Conservation (phyloP, 2,888 invertebrate species). For the Sminthurides aquaticus region DNA sequence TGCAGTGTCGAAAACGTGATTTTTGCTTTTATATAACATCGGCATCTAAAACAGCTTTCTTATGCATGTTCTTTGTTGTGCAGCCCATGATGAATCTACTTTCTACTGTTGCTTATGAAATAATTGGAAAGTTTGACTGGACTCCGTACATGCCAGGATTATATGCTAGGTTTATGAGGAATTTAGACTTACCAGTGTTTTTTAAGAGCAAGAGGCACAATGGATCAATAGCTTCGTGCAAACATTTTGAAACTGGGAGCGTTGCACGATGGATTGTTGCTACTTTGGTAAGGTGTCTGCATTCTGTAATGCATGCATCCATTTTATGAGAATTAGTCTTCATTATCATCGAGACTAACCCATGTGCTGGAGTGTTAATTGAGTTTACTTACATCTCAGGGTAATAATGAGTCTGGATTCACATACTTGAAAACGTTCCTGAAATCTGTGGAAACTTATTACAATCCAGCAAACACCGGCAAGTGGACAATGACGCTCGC, state of each 20-base stretch:
- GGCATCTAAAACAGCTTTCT: neutral
- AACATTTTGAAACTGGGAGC: constrained; percentile 36
- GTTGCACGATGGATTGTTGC: constrained; percentile 53
- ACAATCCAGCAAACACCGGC: constrained; percentile 81
- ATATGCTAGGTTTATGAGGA: constrained; percentile 64
- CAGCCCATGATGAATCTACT: constrained; percentile 67
- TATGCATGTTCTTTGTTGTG: constrained; percentile 44
- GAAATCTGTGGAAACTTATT: constrained; percentile 74
- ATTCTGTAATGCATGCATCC: constrained; percentile 23
- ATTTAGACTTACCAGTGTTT: constrained; percentile 69
- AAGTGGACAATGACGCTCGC: constrained; percentile 65
- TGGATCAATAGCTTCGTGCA: constrained; percentile 29
- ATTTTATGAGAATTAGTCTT: constrained; percentile 5
- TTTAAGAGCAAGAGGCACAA: constrained; percentile 54
- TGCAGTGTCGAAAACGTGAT: constrained; percentile 10
- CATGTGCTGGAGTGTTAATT: neutral
- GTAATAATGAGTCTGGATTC: constrained; percentile 61
- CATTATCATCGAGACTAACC: neutral
- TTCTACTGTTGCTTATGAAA: constrained; percentile 62
- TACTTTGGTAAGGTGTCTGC: constrained; percentile 49
- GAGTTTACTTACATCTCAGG: constrained; percentile 48
- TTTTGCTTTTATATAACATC: neutral
- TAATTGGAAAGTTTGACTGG: constrained; percentile 82
- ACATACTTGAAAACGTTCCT: constrained; percentile 71
- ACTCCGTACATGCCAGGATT: constrained; percentile 69